These are phyloP conservation scores for Alcedo quadribrachys DNA, from an alignment of 2,797 vertebrate genomes.

Conservation along the genomic window DNA sequence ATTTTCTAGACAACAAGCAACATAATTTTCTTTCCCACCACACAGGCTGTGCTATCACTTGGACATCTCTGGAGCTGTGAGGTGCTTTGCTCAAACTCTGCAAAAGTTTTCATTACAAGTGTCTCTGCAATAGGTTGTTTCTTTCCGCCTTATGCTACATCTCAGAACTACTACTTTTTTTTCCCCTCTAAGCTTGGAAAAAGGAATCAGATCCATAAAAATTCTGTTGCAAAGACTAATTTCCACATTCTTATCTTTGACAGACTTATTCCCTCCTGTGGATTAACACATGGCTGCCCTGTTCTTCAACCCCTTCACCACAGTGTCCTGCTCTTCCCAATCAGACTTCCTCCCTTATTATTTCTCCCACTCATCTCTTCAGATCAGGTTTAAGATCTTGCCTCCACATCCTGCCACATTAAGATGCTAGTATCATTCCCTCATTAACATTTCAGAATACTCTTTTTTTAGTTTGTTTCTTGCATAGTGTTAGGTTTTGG, in stretches of 20 bases:
- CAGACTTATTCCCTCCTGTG: not conserved
- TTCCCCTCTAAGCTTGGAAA: not conserved
- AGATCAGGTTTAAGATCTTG: slow-evolving; percentile 22
- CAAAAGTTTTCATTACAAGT: not conserved
- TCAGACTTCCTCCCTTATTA: not conserved
- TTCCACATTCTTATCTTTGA: not conserved
- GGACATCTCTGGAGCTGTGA: not conserved
- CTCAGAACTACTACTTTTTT: not conserved
- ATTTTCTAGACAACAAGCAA: not conserved
- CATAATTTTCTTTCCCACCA: not conserved
- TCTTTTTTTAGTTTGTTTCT: not conserved
- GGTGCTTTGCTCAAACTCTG: not conserved
- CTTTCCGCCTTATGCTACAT: not conserved
- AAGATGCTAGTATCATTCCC: not conserved
- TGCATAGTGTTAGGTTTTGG: not conserved
- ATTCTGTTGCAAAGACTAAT: not conserved
- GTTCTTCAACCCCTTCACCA: not conserved
- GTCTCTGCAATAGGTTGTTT: not conserved
- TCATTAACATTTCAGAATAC: not conserved
- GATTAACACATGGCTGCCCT: not conserved
- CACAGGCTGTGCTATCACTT: not conserved
- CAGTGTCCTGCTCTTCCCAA: not conserved
- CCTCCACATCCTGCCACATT: not conserved
- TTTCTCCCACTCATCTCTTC: slow-evolving; percentile 5
- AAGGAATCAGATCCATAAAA: not conserved